Percentiles rank a stretch among this genome's conserved stretches.
phyloP scores from a whole-genome alignment of 2,888 invertebrate genomes.

The Argyra leucocephala region DNA sequence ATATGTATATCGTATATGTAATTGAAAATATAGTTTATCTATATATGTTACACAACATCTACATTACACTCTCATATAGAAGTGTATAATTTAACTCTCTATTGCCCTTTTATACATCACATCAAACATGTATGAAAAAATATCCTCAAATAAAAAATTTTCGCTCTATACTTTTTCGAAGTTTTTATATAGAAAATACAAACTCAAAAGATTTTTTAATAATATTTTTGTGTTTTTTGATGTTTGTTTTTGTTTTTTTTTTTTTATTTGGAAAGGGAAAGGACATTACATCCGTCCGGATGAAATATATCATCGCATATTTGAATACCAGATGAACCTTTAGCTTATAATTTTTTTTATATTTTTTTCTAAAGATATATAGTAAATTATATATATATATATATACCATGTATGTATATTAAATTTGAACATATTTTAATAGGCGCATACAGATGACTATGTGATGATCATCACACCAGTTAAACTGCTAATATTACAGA shows the following conservation, averaged over 20 bases:
- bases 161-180: not conserved
- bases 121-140: not conserved
- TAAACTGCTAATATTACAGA: not conserved
- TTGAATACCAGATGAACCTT: constrained; percentile 6
- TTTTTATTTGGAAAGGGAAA: not conserved
- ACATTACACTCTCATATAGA: no score
- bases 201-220: not conserved
- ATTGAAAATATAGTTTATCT: not conserved
- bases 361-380: not conserved
- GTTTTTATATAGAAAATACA: not conserved
- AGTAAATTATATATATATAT: not conserved
- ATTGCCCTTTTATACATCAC: not conserved
- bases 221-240: not conserved
- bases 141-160: not conserved
- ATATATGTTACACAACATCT: no score
- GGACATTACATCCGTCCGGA: constrained; percentile 3
- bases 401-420: not conserved
- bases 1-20: not conserved
- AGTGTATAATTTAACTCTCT: not conserved
- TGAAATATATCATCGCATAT: constrained; percentile 2
- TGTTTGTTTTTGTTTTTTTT: not conserved
- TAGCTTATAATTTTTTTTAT: not conserved
- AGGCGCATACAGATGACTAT: not conserved
- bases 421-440: not conserved
- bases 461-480: not conserved